Evolutionary conservation across 1,140 invertebrate species (phyloP).

Genomic region (Ephestia elutella): DNA sequence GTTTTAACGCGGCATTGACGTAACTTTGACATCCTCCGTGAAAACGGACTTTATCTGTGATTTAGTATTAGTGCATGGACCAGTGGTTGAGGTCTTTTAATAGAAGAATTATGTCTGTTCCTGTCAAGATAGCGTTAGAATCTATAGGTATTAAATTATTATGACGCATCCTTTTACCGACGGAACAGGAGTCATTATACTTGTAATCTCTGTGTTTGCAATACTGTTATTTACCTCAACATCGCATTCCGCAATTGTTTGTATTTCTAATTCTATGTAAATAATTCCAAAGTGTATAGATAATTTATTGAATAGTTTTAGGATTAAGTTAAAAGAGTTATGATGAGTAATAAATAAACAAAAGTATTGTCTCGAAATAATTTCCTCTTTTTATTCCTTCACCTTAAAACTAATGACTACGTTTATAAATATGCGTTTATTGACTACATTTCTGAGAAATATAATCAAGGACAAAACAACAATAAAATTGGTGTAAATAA

Average conservation of each 20-base stretch:
- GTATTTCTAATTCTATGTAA: slow-evolving; percentile 46
- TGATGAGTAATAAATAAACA: slow-evolving; percentile 44
- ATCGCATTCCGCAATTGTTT: slow-evolving; percentile 53
- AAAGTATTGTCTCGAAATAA: slow-evolving; percentile 42
- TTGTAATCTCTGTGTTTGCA: slow-evolving; percentile 29
- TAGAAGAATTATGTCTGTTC: neutral
- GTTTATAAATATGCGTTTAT: neutral
- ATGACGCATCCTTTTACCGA: too few relatives aligned
- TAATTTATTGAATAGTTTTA: slow-evolving; percentile 60
- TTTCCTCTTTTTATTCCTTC: slow-evolving; percentile 15
- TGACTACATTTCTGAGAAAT: neutral
- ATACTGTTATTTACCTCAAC: slow-evolving; percentile 31
- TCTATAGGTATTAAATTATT: too few relatives aligned
- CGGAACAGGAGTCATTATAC: slow-evolving; percentile 15
- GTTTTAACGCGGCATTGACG: slow-evolving; percentile 58
- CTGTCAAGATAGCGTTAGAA: neutral
- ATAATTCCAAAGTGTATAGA: slow-evolving; percentile 61
- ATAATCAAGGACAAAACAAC: too few relatives aligned
- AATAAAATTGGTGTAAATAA: too few relatives aligned
- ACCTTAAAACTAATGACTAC: neutral
- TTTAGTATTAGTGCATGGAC: slow-evolving; percentile 15
- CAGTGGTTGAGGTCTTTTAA: slow-evolving; percentile 6
- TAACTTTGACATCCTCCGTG: neutral
- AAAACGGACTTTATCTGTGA: slow-evolving; percentile 20
- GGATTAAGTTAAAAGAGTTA: slow-evolving; percentile 44